Evolutionary conservation across 2,113 vertebrate species (phyloP).

Genomic region (Anguilla japonica): DNA sequence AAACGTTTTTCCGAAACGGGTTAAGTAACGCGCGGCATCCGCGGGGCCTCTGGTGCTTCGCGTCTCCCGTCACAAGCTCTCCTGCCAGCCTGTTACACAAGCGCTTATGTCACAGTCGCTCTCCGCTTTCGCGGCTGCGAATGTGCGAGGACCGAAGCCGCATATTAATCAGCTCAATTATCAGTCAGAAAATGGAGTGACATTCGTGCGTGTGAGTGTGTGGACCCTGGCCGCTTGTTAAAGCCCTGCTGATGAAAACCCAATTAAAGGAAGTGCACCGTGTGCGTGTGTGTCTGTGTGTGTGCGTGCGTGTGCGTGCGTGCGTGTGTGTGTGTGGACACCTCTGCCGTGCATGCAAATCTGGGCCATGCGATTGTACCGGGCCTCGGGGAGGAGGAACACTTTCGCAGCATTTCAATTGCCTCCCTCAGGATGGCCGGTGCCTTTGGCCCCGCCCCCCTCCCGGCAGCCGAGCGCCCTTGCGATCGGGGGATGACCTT

Average conservation of each 20-base stretch:
- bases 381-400: constrained; percentile 39
- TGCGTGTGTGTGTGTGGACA: neutral
- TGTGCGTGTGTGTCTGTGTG: neutral
- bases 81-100: neutral
- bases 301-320: neutral
- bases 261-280: neutral
- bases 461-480: constrained; percentile 26
- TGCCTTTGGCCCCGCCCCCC: constrained; percentile 22
- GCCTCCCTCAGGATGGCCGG: constrained; percentile 16
- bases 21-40: neutral
- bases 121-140: neutral
- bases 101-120: neutral
- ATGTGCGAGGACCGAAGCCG: neutral
- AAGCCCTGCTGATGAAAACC: neutral
- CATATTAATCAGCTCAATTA: neutral
- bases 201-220: neutral
- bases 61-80: neutral
- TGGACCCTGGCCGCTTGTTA: neutral
- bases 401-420: constrained; percentile 45
- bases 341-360: constrained; percentile 21
- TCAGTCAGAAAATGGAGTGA: neutral
- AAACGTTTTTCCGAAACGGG: neutral
- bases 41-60: neutral
- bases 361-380: constrained; percentile 44
- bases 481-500: constrained; percentile 31